These are phyloP conservation scores for Isaurus tuberculatus DNA, from an alignment of 92 coral and sea anemone genomes.

Conservation along the genomic window DNA sequence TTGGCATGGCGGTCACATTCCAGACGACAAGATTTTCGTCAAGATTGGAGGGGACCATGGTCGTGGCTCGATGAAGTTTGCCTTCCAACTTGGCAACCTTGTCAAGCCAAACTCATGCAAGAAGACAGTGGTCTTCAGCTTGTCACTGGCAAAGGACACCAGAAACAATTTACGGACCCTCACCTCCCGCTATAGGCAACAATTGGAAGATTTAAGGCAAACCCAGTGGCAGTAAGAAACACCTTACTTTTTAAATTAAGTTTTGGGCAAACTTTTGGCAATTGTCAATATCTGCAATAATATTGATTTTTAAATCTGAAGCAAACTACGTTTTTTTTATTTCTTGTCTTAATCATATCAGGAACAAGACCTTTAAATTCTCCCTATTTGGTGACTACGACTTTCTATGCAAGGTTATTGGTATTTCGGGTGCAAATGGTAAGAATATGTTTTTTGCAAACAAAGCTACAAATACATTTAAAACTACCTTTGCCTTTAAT, in stretches of 20 bases:
- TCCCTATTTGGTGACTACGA: slow-evolving; percentile 28
- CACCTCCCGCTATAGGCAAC: slow-evolving; percentile 7
- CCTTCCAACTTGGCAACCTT: slow-evolving; percentile 46
- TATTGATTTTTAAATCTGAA: background rate
- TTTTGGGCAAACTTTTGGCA: slow-evolving; percentile 2
- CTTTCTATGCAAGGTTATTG: slow-evolving; percentile 12
- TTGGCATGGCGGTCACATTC: slow-evolving; percentile 43
- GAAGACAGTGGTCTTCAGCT: slow-evolving; percentile 40
- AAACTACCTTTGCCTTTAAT: slow-evolving; percentile 22
- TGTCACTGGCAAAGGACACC: slow-evolving; percentile 43
- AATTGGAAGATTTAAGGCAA: slow-evolving; percentile 21
- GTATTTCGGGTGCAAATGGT: slow-evolving; percentile 42
- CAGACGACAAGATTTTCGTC: slow-evolving; percentile 29
- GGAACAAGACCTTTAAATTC: slow-evolving; percentile 34
- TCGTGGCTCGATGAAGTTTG: slow-evolving; percentile 48
- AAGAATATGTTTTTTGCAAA: slow-evolving; percentile 17
- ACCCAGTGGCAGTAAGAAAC: slow-evolving; percentile 27
- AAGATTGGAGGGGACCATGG: slow-evolving; percentile 46
- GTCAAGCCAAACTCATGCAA: slow-evolving; percentile 52
- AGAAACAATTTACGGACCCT: slow-evolving; percentile 38
- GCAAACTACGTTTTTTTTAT: background rate
- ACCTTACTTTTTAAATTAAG: slow-evolving; percentile 19
- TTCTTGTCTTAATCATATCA: slow-evolving; percentile 25
- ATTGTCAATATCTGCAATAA: slow-evolving; percentile 22
- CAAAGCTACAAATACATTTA: slow-evolving; percentile 17